Evolutionary conservation across 2,888 invertebrate species (phyloP).

Genomic region (Chrysopilus asiliformis): DNA sequence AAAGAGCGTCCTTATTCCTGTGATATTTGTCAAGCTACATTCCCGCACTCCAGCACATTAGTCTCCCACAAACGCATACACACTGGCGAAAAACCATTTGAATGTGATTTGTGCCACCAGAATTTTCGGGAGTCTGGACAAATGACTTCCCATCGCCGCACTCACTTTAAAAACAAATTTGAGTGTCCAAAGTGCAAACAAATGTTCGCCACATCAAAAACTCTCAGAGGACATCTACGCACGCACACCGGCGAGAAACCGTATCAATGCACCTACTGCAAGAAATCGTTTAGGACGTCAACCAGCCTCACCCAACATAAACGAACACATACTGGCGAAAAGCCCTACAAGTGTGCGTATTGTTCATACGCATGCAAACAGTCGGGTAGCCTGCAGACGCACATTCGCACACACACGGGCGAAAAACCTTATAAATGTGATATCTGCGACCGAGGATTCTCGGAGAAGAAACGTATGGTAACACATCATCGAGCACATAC

Average conservation of each 20-base stretch:
- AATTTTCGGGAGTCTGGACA: conserved; percentile 12
- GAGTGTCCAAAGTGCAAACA: conserved; percentile 13
- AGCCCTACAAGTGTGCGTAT: conserved; percentile 9
- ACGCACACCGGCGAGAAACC: conserved; percentile 14
- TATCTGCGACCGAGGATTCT: conserved; percentile 9
- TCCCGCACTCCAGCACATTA: conserved; percentile 12
- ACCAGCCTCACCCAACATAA: conserved; percentile 11
- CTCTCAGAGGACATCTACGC: conserved; percentile 10
- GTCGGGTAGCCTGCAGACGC: conserved; percentile 10
- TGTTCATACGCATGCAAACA: conserved; percentile 11
- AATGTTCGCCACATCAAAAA: conserved; percentile 11
- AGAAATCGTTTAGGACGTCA: conserved; percentile 12
- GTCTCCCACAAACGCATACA: conserved; percentile 12
- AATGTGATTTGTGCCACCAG: conserved; percentile 10
- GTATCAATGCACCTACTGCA: conserved; percentile 12
- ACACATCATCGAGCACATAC: conserved; percentile 12
- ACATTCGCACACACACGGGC: conserved; percentile 11
- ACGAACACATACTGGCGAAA: conserved; percentile 12
- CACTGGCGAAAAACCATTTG: conserved; percentile 10
- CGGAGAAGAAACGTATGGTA: conserved; percentile 11
- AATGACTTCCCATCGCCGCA: conserved; percentile 12
- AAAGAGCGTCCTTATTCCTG: conserved; percentile 11
- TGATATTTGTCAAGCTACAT: conserved; percentile 11
- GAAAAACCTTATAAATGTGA: conserved; percentile 11
- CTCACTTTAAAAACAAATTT: conserved; percentile 11